A percentile compares a stretch with the other conserved stretches of the same genome.
phyloP scores from a whole-genome alignment of 2,888 invertebrate species.

The Hydrotaea cyrtoneurina region DNA sequence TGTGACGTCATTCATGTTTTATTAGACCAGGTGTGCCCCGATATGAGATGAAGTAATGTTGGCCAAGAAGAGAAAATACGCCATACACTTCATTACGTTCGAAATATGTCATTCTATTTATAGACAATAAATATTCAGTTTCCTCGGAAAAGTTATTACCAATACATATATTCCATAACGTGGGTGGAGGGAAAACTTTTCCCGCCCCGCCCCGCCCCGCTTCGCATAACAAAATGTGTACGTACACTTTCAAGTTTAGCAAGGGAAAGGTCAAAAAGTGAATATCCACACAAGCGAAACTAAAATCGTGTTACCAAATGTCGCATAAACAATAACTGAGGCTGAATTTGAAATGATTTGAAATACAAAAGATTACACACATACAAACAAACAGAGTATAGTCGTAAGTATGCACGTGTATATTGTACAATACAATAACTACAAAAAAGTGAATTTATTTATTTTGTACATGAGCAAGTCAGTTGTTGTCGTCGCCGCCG shows the following conservation, averaged over 20 bases:
- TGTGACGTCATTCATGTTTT: no score
- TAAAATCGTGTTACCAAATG: slow-evolving; percentile 52
- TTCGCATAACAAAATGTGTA: not conserved
- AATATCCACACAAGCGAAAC: not conserved
- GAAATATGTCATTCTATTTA: no score
- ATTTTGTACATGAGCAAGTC: slow-evolving; percentile 48
- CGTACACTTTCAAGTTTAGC: slow-evolving; percentile 46
- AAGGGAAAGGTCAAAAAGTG: slow-evolving; percentile 44
- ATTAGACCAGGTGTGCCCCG: no score
- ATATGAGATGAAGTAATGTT: no score
- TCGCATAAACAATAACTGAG: slow-evolving; percentile 61
- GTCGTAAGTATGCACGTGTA: no score
- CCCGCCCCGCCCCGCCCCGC: not conserved
- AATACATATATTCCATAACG: no score
- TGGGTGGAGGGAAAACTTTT: no score
- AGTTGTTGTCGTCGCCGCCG: slow-evolving; percentile 7
- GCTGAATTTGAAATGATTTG: slow-evolving; percentile 59
- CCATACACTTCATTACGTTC: no score
- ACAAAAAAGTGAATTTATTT: slow-evolving; percentile 54
- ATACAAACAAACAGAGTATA: no score
- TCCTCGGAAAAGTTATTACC: no score
- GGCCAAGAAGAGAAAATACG: no score
- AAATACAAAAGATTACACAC: not conserved
- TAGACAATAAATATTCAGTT: no score
- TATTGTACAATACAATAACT: not conserved